Evolutionary conservation across 2,797 vertebrate genomes (phyloP), one percentile per base, ranked within the genome.

Genomic region (Salmo trutta): DNA sequence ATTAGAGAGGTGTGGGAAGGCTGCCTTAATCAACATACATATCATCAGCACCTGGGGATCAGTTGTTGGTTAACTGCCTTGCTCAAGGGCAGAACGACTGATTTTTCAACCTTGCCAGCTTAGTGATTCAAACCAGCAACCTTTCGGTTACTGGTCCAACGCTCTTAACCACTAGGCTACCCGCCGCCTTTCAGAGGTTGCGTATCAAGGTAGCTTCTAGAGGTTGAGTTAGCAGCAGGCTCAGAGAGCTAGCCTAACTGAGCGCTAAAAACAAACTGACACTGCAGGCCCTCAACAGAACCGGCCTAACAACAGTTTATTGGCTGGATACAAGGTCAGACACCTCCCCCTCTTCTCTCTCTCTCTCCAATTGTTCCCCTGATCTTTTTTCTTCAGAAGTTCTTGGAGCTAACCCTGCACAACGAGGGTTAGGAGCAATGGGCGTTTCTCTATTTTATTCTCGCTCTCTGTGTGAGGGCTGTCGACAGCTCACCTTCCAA

Each of bases 401-500:
- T 90, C 85, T 90, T 73, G 71, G 19, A 72, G 78, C 68, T 86
- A 85, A 89, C 80, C 75, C 75, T 71, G 79, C 79, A 85, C 73
- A 82, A 91, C 86, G 80, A 88, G 77, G 79, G 77, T 83, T 41
- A 41, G 71, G 59, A 68, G 70, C 41, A 4, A 70, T 71, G 73
- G 59, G 62, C 47, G 31, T 70, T 71, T 78, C 82, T 85, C 83
- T 83, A 76, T 65, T 84, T 88, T 75, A 80, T 81, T 75, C 78
- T 84, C 82, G 80, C 88, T 90, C 85, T 85, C 78, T 80, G 81
- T 77, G 52, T 31, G 41, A 59, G 67, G 51, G 53, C 79, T 79
- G 79, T 71, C 66, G 74, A 76, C 78, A 78, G 68, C 79, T 91
- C 91, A 89, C 90, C 92, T 93, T 91, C 86, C 85, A 85, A 77